Conservation (phyloP, 1,140 invertebrate species). For the Sarcophaga peregrina region DNA sequence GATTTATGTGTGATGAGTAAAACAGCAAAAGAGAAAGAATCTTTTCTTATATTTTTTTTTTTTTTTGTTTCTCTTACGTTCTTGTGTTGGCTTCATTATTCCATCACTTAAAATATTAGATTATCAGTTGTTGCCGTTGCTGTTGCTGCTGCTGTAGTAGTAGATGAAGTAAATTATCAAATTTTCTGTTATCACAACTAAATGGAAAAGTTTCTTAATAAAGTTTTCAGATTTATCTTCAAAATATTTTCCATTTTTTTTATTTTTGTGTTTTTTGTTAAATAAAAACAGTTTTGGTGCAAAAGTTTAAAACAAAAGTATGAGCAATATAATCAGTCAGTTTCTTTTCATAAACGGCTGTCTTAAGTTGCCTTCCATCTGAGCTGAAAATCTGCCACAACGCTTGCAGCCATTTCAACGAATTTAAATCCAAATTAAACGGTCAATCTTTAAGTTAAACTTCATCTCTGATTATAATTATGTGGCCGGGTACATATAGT, state of each 20-base stretch:
- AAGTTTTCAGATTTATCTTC: constrained; percentile 10
- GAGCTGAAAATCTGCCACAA: background rate
- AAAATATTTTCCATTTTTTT: background rate
- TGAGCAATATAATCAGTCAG: background rate
- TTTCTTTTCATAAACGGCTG: background rate
- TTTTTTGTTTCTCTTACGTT: background rate
- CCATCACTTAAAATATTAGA: constrained; percentile 1
- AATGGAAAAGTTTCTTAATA: constrained; percentile 28
- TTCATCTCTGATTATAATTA: background rate
- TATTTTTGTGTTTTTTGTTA: background rate
- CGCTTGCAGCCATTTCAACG: background rate
- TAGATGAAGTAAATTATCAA: constrained; percentile 19
- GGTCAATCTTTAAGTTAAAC: background rate
- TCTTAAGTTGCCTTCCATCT: background rate
- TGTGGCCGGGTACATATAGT: background rate
- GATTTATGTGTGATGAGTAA: constrained; percentile 37
- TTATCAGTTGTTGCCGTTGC: too few relatives aligned
- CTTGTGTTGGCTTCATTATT: background rate
- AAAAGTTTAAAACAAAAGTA: background rate
- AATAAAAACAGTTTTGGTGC: background rate
- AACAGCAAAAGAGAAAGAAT: background rate
- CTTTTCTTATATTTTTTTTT: background rate
- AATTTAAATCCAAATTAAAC: background rate
- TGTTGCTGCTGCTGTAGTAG: too few relatives aligned
- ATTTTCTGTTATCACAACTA: background rate